These are phyloP conservation scores for Chelon auratus DNA, from an alignment of 2,797 vertebrate species.

Conservation along the genomic window DNA sequence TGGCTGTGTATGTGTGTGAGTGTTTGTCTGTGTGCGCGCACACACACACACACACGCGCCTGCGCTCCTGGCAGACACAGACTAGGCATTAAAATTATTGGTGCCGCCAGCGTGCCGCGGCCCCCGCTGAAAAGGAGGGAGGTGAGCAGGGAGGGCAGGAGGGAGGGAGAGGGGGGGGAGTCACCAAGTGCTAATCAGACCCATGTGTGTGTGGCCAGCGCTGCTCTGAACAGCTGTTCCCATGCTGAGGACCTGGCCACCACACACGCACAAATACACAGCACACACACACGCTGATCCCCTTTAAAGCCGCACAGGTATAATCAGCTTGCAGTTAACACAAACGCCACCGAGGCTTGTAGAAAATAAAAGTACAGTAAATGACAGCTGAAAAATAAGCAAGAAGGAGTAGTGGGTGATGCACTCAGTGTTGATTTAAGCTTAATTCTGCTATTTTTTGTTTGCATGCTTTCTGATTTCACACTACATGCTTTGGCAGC, in stretches of 20 bases:
- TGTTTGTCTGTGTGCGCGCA: conserved; percentile 38
- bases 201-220: conserved; percentile 83
- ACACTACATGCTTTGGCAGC: not conserved
- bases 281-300: conserved; percentile 39
- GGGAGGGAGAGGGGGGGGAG: conserved; percentile 69
- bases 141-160: conserved; percentile 74
- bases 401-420: not conserved
- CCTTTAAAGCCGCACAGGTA: conserved; percentile 47
- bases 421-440: not conserved
- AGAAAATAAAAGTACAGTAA: not conserved
- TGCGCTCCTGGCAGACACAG: conserved; percentile 79
- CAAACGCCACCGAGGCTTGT: not conserved
- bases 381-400: not conserved
- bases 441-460: not conserved
- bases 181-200: conserved; percentile 86
- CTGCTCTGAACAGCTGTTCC: conserved; percentile 83
- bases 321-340: conserved; percentile 44
- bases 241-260: conserved; percentile 68
- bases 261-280: conserved; percentile 61
- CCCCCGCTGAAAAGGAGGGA: conserved; percentile 81
- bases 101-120: conserved; percentile 83
- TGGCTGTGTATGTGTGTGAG: conserved; percentile 44
- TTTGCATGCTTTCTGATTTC: not conserved
- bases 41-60: conserved; percentile 36
- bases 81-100: conserved; percentile 84